phyloP scores from a whole-genome alignment of 1,140 invertebrate genomes.

The Drosophila burlai region DNA sequence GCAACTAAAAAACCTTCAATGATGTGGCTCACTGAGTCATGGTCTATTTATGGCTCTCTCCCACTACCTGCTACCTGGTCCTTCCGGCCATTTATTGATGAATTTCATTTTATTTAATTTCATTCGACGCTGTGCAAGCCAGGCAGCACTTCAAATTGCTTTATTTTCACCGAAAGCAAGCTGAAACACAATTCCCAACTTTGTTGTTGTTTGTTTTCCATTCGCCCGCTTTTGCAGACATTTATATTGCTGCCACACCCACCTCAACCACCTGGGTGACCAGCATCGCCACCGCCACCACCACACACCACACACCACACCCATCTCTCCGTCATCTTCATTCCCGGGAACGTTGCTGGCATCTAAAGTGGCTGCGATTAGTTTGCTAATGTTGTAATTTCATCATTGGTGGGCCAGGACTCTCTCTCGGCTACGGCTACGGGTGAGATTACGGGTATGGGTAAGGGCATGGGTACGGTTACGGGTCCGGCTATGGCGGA shows the following conservation, averaged over 20 bases:
- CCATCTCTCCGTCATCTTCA: conserved; percentile 11
- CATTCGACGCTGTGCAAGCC: conserved; percentile 26
- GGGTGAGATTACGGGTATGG: conserved; percentile 9
- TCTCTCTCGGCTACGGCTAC: not conserved
- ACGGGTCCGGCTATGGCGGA: conserved; percentile 4
- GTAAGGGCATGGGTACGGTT: not conserved
- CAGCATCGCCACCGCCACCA: not conserved
- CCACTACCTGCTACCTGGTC: not conserved
- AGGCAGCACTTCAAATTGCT: conserved; percentile 65
- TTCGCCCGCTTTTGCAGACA: conserved; percentile 54
- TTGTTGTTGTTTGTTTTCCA: conserved; percentile 66
- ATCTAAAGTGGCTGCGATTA: conserved; percentile 83
- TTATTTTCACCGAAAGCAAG: conserved; percentile 49
- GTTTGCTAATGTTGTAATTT: conserved; percentile 84
- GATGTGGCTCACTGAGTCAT: conserved; percentile 35
- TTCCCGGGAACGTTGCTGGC: conserved; percentile 58
- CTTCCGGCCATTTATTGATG: conserved; percentile 70
- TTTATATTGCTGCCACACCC: conserved; percentile 52
- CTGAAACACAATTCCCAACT: conserved; percentile 66
- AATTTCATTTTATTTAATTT: conserved; percentile 77
- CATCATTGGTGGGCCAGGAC: conserved; percentile 61
- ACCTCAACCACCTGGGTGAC: conserved; percentile 5
- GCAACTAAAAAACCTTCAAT: conserved; percentile 54
- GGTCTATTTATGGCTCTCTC: conserved; percentile 61
- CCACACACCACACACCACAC: not conserved